Conservation (phyloP, 2,113 vertebrate species). For the Peromyscus maniculatus region DNA sequence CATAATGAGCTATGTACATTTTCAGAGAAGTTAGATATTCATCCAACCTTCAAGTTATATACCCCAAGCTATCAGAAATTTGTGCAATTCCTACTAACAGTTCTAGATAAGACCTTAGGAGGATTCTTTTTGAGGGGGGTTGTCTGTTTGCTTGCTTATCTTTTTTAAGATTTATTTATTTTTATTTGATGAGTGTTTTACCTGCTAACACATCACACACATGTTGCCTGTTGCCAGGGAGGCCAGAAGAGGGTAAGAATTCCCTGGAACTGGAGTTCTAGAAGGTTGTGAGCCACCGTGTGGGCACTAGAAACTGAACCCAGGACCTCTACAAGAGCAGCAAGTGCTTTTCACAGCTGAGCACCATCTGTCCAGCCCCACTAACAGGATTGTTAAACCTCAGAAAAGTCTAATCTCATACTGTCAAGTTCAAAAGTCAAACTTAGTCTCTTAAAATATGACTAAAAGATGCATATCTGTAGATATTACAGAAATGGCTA, state of each 20-base stretch:
- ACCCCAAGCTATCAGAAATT: background rate
- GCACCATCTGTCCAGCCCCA: background rate
- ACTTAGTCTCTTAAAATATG: background rate
- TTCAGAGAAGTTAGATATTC: background rate
- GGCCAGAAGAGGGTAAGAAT: background rate
- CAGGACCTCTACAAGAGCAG: background rate
- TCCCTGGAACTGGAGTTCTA: background rate
- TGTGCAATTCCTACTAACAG: background rate
- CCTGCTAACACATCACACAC: background rate
- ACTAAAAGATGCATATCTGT: background rate
- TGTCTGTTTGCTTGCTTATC: background rate
- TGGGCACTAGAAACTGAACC: background rate
- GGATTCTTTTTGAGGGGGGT: background rate
- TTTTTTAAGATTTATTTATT: background rate
- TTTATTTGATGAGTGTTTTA: background rate
- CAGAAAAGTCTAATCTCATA: constrained; percentile 6
- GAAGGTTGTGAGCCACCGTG: background rate
- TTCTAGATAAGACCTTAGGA: background rate
- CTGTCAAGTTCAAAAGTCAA: background rate
- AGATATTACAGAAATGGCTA: background rate
- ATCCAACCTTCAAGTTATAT: background rate
- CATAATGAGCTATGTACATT: background rate
- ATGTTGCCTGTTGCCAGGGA: background rate
- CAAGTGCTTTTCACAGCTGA: background rate
- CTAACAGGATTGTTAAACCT: background rate